Percentiles rank a stretch among this genome's conserved stretches.
These are phyloP conservation scores for Microctenopoma lineatum DNA, from an alignment of 2,797 vertebrate species.

Conservation along the genomic window DNA sequence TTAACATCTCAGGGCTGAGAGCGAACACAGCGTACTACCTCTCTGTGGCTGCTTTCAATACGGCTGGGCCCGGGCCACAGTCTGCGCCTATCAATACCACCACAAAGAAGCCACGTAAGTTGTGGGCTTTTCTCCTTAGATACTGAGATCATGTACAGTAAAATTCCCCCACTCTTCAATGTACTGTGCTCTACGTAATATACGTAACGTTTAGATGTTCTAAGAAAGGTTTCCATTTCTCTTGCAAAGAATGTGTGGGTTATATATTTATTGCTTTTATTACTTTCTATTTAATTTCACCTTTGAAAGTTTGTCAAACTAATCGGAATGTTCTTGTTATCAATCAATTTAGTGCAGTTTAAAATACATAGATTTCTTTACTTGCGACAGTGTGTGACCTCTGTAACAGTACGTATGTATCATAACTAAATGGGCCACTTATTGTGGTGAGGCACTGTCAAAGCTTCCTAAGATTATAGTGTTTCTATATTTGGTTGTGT, in stretches of 20 bases:
- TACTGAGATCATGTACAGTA: conserved; percentile 25
- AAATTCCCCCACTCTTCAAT: not conserved
- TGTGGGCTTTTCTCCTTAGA: not conserved
- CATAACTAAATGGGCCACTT: no score
- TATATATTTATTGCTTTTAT: not conserved
- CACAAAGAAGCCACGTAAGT: conserved; percentile 95
- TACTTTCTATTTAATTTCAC: no score
- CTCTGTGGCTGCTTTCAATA: conserved; percentile 93
- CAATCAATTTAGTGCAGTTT: no score
- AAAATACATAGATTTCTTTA: no score
- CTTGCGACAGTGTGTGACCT: no score
- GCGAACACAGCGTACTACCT: conserved; percentile 90
- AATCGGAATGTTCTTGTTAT: no score
- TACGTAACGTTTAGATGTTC: not conserved
- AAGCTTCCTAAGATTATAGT: not conserved
- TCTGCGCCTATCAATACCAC: conserved; percentile 91
- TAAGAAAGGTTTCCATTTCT: conserved; percentile 27
- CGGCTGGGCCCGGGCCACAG: conserved; percentile 90
- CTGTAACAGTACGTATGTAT: no score
- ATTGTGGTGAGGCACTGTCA: no score
- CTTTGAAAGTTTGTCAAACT: no score
- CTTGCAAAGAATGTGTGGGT: not conserved
- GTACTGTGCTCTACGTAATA: conserved; percentile 27
- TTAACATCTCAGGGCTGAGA: conserved; percentile 88
- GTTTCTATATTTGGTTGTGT: not conserved